Evolutionary conservation across 2,888 invertebrate species (phyloP).

Genomic region (Nysson spinosus): DNA sequence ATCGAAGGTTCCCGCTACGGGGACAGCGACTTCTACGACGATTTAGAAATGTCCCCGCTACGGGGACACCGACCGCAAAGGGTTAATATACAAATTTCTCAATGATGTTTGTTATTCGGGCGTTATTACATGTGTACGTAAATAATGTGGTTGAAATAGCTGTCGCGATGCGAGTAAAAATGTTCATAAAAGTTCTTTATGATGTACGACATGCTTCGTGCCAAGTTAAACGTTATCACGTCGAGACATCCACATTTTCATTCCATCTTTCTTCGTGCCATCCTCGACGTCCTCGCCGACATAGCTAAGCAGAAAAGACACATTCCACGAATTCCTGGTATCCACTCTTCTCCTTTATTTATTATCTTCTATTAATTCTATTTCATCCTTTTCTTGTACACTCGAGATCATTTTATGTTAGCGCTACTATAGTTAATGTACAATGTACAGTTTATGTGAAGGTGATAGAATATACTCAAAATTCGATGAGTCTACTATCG

Average conservation of each 20-base stretch:
- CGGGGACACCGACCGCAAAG: too few species aligned
- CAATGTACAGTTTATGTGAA: too few species aligned
- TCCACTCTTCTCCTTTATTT: neutral
- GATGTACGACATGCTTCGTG: neutral
- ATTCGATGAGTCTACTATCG: too few species aligned
- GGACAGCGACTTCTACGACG: too few species aligned
- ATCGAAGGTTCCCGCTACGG: too few species aligned
- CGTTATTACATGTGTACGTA: neutral
- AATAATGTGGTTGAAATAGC: neutral
- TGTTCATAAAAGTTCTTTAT: neutral
- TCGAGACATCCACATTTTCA: slow-evolving; percentile 7
- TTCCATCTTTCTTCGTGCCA: neutral
- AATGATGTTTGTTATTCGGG: too few species aligned
- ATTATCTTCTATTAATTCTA: neutral
- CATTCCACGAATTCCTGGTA: neutral
- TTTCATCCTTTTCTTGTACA: neutral
- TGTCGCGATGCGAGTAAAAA: neutral
- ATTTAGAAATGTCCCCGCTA: too few species aligned
- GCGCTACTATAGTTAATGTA: too few species aligned
- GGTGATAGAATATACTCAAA: too few species aligned
- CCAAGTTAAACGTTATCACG: neutral
- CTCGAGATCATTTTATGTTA: too few species aligned
- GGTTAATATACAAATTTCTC: too few species aligned
- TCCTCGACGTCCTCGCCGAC: neutral
- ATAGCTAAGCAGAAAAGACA: neutral